Conservation (phyloP, 2,888 invertebrate species). For the Entomobrya proxima region DNA sequence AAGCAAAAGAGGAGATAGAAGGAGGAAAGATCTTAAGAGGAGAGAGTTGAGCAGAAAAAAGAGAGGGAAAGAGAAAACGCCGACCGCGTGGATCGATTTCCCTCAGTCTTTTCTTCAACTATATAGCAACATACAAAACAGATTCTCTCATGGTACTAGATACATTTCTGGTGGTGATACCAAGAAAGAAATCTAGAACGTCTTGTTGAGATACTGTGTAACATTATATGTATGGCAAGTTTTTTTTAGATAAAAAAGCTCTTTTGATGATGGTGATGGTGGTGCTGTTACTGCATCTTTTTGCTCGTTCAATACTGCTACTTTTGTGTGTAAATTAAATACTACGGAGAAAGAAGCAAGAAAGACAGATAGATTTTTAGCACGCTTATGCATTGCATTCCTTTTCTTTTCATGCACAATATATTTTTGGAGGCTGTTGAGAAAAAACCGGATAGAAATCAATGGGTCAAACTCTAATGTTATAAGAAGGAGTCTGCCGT, state of each 20-base stretch:
- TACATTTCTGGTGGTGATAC: not conserved
- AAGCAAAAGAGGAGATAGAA: not conserved
- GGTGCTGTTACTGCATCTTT: not conserved
- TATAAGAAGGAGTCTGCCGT: not conserved
- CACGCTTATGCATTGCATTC: not conserved
- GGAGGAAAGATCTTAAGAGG: slow-evolving; percentile 22
- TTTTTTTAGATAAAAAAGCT: slow-evolving; percentile 23
- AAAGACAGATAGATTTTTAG: not conserved
- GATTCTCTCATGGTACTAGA: slow-evolving; percentile 29
- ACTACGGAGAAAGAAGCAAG: slow-evolving; percentile 2
- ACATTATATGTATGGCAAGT: not conserved
- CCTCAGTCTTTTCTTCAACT: slow-evolving; percentile 59
- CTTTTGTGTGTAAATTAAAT: not conserved
- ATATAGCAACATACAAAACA: slow-evolving; percentile 42
- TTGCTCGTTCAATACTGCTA: not conserved
- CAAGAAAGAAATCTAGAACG: not conserved
- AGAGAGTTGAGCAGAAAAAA: slow-evolving; percentile 5
- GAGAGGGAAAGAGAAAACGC: slow-evolving; percentile 17
- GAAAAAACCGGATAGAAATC: slow-evolving; percentile 20
- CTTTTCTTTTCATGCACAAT: too few relatives aligned
- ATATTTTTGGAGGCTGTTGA: too few relatives aligned
- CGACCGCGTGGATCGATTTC: slow-evolving; percentile 63
- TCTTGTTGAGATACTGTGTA: not conserved
- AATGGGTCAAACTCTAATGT: slow-evolving; percentile 34
- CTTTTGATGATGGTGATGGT: not conserved